These are phyloP conservation scores for Acanthosepion pharaonis DNA, from an alignment of 2,888 invertebrate genomes.

Conservation along the genomic window DNA sequence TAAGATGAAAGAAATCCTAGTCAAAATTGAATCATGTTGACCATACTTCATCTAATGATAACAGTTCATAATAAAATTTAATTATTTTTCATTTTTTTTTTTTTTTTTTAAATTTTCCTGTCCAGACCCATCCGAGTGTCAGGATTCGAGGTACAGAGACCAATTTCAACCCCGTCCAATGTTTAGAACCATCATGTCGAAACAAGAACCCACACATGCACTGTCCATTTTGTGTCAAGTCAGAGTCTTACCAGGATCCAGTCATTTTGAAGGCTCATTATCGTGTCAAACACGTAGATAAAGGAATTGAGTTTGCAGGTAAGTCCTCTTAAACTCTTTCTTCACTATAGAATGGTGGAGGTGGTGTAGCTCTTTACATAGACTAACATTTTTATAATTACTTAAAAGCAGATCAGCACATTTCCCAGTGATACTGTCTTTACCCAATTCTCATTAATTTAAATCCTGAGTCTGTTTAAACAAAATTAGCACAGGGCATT, in stretches of 20 bases:
- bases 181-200: constrained; percentile 67
- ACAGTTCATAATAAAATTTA: too few relatives aligned
- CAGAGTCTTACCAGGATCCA: constrained; percentile 71
- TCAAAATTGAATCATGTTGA: too few relatives aligned
- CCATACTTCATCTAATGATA: too few relatives aligned
- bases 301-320: constrained; percentile 75
- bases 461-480: too few relatives aligned
- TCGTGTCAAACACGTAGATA: constrained; percentile 75
- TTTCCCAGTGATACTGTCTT: too few relatives aligned
- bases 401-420: too few relatives aligned
- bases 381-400: too few relatives aligned
- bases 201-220: constrained; percentile 71
- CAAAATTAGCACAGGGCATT: too few relatives aligned
- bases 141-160: constrained; percentile 74
- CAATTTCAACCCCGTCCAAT: constrained; percentile 70
- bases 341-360: not conserved
- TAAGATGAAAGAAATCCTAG: too few relatives aligned
- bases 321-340: constrained; percentile 41
- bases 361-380: not conserved
- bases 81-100: not conserved
- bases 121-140: constrained; percentile 73
- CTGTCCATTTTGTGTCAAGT: constrained; percentile 74
- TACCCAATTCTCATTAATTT: too few relatives aligned
- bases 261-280: constrained; percentile 74
- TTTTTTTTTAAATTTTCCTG: not conserved